Percentiles rank a stretch among this genome's conserved stretches.
These are phyloP conservation scores for Tetragnatha montana DNA, from an alignment of 2,888 invertebrate species.

Conservation along the genomic window DNA sequence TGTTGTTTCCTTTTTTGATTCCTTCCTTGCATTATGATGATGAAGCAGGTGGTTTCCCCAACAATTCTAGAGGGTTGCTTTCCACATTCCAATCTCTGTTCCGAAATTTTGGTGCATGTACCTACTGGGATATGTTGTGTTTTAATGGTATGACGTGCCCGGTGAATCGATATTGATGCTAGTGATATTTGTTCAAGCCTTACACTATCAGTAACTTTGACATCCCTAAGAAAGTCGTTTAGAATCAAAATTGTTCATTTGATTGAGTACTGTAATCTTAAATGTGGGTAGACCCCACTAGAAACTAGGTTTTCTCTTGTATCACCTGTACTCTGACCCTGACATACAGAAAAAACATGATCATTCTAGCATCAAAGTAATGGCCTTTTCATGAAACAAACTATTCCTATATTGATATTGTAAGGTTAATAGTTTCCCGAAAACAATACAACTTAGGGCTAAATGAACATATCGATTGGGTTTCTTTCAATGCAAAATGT, in stretches of 20 bases:
- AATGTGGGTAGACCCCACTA: too few species aligned
- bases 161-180: constrained; percentile 28
- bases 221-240: not conserved
- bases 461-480: too few species aligned
- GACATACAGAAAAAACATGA: too few species aligned
- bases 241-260: not conserved
- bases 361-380: not conserved
- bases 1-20: too few species aligned
- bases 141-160: constrained; percentile 11
- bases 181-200: constrained; percentile 40
- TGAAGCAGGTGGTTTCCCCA: not conserved
- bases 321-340: too few species aligned
- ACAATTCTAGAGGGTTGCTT: not conserved
- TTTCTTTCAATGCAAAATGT: too few species aligned
- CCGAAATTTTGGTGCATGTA: not conserved
- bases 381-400: not conserved
- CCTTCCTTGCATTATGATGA: too few species aligned
- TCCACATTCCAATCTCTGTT: not conserved
- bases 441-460: too few species aligned
- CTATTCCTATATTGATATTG: constrained; percentile 14
- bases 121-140: not conserved
- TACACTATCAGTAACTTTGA: constrained; percentile 4
- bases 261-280: too few species aligned
- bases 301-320: too few species aligned
- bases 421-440: too few species aligned